These are phyloP conservation scores for Contarinia nasturtii DNA, from an alignment of 1,140 invertebrate species.

Conservation along the genomic window DNA sequence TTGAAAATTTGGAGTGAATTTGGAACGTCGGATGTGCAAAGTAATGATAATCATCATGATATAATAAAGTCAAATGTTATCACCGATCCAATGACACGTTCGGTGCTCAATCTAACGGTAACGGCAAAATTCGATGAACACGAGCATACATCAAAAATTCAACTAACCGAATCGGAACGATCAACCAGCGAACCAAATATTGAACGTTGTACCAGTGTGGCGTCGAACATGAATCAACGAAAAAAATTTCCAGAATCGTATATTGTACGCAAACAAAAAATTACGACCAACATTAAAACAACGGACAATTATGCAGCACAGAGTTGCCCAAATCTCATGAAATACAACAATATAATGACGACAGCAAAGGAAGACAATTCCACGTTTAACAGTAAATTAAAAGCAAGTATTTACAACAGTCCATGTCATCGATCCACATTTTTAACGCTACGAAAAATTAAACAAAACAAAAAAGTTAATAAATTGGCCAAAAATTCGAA, in stretches of 20 bases:
- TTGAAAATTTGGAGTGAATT: constrained; percentile 31
- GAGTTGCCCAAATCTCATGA: too few species aligned
- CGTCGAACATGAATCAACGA: not conserved
- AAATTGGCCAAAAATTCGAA: not conserved
- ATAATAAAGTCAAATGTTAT: too few species aligned
- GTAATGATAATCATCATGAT: too few species aligned
- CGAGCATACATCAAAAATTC: not conserved
- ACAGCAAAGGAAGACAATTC: too few species aligned
- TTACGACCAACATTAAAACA: too few species aligned
- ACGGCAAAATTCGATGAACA: not conserved
- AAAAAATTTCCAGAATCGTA: not conserved
- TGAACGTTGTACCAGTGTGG: not conserved
- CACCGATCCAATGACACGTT: not conserved
- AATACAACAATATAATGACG: too few species aligned
- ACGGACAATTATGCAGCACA: too few species aligned
- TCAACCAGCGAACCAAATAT: not conserved
- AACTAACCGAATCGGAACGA: not conserved
- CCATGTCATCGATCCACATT: not conserved
- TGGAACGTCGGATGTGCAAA: constrained; percentile 17
- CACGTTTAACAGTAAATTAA: too few species aligned
- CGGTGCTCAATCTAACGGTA: not conserved
- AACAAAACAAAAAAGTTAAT: constrained; percentile 10
- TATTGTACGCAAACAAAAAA: not conserved
- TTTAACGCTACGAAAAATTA: constrained; percentile 3
- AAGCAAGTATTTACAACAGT: not conserved